Evolutionary conservation across 1,140 invertebrate species (phyloP).

Genomic region (Drosophila bifasciata): DNA sequence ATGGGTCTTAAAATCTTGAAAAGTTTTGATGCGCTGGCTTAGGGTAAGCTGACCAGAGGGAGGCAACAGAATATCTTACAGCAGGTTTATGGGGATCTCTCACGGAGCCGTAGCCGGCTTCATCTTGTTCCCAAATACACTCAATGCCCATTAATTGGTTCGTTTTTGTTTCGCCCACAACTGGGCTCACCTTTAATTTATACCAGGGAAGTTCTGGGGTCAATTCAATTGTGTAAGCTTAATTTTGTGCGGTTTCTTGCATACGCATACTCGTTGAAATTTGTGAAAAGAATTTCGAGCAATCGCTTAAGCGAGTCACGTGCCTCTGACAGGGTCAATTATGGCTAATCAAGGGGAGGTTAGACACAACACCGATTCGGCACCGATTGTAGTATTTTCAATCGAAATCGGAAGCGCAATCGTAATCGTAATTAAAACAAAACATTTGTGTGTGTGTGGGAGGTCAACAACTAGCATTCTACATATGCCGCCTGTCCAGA

Average conservation of each 20-base stretch:
- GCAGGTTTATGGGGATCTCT: conserved; percentile 7
- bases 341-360: conserved; percentile 61
- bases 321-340: conserved; percentile 57
- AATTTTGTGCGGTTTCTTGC: too few species aligned
- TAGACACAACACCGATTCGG: conserved; percentile 46
- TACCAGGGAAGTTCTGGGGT: too few species aligned
- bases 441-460: conserved; percentile 17
- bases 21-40: conserved; percentile 40
- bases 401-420: conserved; percentile 51
- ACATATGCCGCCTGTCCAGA: conserved; percentile 1
- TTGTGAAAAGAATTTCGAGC: conserved; percentile 26
- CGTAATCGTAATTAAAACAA: conserved; percentile 37
- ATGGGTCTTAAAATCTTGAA: conserved; percentile 46
- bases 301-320: conserved; percentile 64
- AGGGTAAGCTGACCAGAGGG: conserved; percentile 19
- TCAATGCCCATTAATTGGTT: not conserved
- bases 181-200: too few species aligned
- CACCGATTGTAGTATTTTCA: conserved; percentile 25
- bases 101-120: not conserved
- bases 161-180: too few species aligned
- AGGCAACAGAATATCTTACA: conserved; percentile 13
- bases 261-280: too few species aligned
- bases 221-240: too few species aligned
- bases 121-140: not conserved
- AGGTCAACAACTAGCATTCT: conserved; percentile 18